Conservation (phyloP, 2,888 invertebrate species). For the Agonum fuliginosum region DNA sequence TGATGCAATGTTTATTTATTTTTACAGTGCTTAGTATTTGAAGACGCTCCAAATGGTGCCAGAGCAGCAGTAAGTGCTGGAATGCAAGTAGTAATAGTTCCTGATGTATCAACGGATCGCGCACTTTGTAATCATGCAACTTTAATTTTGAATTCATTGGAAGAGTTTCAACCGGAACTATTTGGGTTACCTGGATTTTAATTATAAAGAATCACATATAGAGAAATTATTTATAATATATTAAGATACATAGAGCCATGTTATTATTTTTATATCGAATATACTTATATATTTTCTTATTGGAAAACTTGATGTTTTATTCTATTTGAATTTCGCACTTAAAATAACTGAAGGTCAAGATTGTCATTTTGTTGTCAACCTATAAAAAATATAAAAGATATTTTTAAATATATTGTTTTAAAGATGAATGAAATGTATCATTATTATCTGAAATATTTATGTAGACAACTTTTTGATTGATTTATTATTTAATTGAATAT, state of each 20-base stretch:
- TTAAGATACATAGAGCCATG: neutral
- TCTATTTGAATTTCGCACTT: neutral
- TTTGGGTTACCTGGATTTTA: conserved; percentile 76
- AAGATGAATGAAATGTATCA: too few relatives aligned
- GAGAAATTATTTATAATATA: conserved; percentile 1
- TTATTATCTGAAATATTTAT: too few relatives aligned
- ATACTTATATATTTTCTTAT: neutral
- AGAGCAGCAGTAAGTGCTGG: conserved; percentile 76
- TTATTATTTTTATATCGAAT: neutral
- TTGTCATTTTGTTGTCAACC: too few relatives aligned
- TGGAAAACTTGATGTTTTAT: neutral
- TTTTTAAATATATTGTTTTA: too few relatives aligned
- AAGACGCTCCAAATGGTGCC: conserved; percentile 81
- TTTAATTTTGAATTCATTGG: conserved; percentile 74
- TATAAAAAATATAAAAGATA: too few relatives aligned
- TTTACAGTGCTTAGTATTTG: conserved; percentile 77
- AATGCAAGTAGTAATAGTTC: conserved; percentile 79
- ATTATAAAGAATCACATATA: neutral
- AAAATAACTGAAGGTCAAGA: too few relatives aligned
- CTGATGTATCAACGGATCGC: conserved; percentile 71
- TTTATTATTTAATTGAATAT: too few relatives aligned
- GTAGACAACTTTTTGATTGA: too few relatives aligned
- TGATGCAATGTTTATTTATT: conserved; percentile 16
- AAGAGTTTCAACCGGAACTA: conserved; percentile 78
- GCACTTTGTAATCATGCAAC: conserved; percentile 73